Evolutionary conservation across 2,113 vertebrate species (phyloP).

Genomic region (Equus przewalskii): DNA sequence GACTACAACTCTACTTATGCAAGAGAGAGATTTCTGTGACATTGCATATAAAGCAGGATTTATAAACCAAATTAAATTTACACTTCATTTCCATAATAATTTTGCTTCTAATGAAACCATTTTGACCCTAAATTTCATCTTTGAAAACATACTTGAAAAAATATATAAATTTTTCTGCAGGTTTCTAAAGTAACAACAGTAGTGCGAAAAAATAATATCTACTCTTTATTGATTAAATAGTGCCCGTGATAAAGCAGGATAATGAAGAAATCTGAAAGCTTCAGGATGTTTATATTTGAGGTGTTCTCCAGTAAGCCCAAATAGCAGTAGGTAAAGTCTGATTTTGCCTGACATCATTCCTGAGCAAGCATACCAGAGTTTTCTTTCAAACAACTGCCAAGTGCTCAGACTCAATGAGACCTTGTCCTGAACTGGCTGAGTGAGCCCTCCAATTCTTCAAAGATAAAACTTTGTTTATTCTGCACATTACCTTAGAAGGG

Average conservation of each 20-base stretch:
- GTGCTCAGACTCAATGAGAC: neutral
- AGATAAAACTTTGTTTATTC: neutral
- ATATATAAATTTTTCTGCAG: neutral
- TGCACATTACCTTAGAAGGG: neutral
- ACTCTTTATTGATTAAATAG: conserved; percentile 40
- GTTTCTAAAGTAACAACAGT: neutral
- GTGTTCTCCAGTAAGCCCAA: neutral
- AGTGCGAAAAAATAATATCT: conserved; percentile 23
- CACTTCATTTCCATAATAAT: conserved; percentile 46
- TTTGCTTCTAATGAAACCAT: conserved; percentile 60
- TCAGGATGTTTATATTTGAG: neutral
- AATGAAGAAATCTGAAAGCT: conserved; percentile 42
- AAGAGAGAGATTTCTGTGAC: conserved; percentile 38
- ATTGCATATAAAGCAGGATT: conserved; percentile 66
- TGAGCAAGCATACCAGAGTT: neutral
- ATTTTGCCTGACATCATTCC: neutral
- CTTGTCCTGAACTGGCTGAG: neutral
- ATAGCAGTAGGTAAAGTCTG: neutral
- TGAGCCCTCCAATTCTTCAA: neutral
- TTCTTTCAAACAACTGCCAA: neutral
- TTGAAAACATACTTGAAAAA: conserved; percentile 32
- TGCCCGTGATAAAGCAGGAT: neutral
- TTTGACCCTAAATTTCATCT: conserved; percentile 40
- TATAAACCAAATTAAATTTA: conserved; percentile 66
- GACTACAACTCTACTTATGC: conserved; percentile 68